Evolutionary conservation across 2,888 invertebrate genomes (phyloP).

Genomic region (Cantharis rustica): DNA sequence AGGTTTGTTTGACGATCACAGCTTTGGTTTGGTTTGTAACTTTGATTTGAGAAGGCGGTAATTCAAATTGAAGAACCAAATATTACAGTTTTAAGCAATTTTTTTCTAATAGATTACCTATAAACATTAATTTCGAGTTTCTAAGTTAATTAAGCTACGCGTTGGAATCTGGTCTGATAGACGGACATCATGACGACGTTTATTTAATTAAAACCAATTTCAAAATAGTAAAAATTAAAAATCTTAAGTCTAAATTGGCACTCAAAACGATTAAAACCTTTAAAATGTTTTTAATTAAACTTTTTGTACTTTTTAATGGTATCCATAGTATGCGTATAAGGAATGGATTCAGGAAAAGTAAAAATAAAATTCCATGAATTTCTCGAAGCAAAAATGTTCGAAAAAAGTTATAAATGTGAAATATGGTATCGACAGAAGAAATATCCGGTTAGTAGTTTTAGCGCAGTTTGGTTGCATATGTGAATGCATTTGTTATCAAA

Average conservation of each 20-base stretch:
- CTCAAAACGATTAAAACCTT: not conserved
- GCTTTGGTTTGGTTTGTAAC: too few relatives aligned
- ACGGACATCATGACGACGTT: not conserved
- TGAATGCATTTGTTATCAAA: not conserved
- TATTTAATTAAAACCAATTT: not conserved
- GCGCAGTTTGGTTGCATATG: not conserved
- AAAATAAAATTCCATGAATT: not conserved
- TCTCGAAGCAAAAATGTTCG: not conserved
- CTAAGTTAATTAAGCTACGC: not conserved
- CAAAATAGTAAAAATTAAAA: not conserved
- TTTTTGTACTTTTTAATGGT: not conserved
- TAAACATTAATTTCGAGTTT: not conserved
- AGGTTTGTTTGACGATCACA: too few relatives aligned
- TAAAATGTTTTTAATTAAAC: not conserved
- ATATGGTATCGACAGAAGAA: not conserved
- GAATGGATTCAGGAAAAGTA: not conserved
- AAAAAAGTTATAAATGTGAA: not conserved
- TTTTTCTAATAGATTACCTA: too few relatives aligned
- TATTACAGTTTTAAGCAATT: too few relatives aligned
- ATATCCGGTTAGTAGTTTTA: not conserved
- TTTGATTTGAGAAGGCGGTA: too few relatives aligned
- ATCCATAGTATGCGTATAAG: not conserved
- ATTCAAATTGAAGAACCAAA: too few relatives aligned
- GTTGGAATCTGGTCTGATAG: not conserved
- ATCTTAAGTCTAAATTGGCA: not conserved